Evolutionary conservation across 2,888 invertebrate genomes (phyloP), one percentile per base, ranked within the genome.

Genomic region (Therioaphis trifolii): DNA sequence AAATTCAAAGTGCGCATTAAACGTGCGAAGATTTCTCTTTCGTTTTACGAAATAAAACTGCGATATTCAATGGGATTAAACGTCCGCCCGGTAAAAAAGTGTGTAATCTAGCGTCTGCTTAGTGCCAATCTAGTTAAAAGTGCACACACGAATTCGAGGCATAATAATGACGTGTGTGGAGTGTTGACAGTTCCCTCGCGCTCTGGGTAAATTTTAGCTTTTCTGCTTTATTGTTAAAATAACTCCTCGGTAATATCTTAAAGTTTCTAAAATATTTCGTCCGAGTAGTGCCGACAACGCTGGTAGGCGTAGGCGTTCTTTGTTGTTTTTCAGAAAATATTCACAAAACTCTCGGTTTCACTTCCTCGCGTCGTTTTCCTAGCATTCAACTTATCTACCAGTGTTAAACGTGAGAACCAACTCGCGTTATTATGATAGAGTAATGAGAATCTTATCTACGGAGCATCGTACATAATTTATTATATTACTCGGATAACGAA

Each of bases 381-480:
- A 11, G 49, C 27, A 49, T 14, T 72, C 49, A n/a, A 49, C 12
- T 12, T n/a, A 27, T 52, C 49, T 49, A 29, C n/a, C n/a, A n/a
- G 52, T 52, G 52, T n/a, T 49, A 12, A 52, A 49, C 71, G 71
- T 52, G 71, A 29, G 71, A 72, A 72, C 29, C 18, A n/a, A 52
- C 52, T n/a, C n/a, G 18, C n/a, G n/a, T 52, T n/a, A n/a, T 52
- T n/a, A 21, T 7, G n/a, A 21, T 7, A 52, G 9, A 52, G n/a
- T 21, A 9, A n/a, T 7, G n/a, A 18, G 52, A 52, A 52, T 52
- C 9, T 52, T 52, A 52, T 52, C 35, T 35, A 35, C 35, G 35
- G 7, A 35, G 7, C 35, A 35, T 7, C 9, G 9, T 52, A n/a
- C 7, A 18, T 4, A 1, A n/a, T n/a, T 7, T 15, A 15, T 18